phyloP scores from a whole-genome alignment of 1,140 invertebrate genomes.

The Akabosia matsudoensis region DNA sequence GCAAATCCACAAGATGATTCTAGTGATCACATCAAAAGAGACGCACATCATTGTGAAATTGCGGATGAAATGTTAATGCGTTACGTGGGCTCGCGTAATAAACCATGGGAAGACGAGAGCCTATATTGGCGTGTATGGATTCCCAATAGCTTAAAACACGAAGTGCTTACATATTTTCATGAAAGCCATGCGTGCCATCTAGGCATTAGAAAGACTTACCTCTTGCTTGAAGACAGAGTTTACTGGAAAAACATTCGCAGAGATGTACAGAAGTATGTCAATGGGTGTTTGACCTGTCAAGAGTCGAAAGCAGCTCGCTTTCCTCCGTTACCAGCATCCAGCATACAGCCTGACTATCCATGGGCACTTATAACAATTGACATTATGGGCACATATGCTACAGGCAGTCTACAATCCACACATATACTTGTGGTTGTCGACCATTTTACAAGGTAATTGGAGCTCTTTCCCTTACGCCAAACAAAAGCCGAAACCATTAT shows the following conservation, averaged over 20 bases:
- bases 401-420: slow-evolving; percentile 26
- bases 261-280: neutral
- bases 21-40: neutral
- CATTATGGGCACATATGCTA: slow-evolving; percentile 45
- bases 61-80: neutral
- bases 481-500: slow-evolving; percentile 31
- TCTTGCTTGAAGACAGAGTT: slow-evolving; percentile 7
- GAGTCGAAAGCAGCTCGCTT: neutral
- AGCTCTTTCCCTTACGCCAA: slow-evolving; percentile 38
- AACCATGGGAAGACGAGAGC: slow-evolving; percentile 1
- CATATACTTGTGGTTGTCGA: slow-evolving; percentile 43
- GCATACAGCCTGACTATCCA: neutral
- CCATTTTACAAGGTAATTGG: slow-evolving; percentile 42
- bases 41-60: neutral
- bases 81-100: neutral
- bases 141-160: neutral
- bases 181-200: slow-evolving; percentile 6
- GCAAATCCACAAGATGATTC: neutral
- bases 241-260: slow-evolving; percentile 17
- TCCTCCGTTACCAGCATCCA: neutral
- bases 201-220: slow-evolving; percentile 22
- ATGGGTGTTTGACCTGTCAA: slow-evolving; percentile 7
- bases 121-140: slow-evolving; percentile 14
- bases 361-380: slow-evolving; percentile 43
- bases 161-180: slow-evolving; percentile 21